Evolutionary conservation across 2,888 invertebrate species (phyloP).

Genomic region (Acleris emargana): DNA sequence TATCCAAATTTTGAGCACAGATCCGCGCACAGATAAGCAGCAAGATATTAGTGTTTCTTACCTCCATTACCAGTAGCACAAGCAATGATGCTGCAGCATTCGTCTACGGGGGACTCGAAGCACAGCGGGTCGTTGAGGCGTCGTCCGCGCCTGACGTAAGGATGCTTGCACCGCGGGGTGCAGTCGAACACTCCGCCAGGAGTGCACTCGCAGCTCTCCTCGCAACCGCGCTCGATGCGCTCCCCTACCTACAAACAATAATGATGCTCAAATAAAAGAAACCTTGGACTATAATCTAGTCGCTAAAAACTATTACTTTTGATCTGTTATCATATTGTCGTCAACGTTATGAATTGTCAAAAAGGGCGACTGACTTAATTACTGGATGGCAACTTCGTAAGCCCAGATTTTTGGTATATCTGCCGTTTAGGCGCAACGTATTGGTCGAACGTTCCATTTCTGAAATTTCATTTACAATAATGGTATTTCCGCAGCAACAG

Average conservation of each 20-base stretch:
- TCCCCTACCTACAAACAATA: slow-evolving; percentile 84
- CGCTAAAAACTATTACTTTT: no score
- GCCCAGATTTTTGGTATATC: no score
- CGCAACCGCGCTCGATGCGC: slow-evolving; percentile 88
- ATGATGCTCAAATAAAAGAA: neutral
- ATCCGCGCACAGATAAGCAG: no score
- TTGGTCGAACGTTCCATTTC: no score
- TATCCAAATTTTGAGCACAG: no score
- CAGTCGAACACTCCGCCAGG: slow-evolving; percentile 88
- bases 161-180: slow-evolving; percentile 87
- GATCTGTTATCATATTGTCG: no score
- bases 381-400: no score
- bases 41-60: slow-evolving; percentile 33
- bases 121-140: slow-evolving; percentile 88
- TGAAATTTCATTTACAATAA: no score
- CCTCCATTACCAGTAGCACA: slow-evolving; percentile 85
- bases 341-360: no score
- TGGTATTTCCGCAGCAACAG: no score
- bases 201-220: slow-evolving; percentile 89
- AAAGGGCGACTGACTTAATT: no score
- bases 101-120: slow-evolving; percentile 86
- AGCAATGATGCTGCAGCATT: slow-evolving; percentile 88
- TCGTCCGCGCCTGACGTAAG: slow-evolving; percentile 87
- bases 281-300: neutral
- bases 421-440: no score